These are phyloP conservation scores for Neoitamus cyanurus DNA, from an alignment of 2,888 invertebrate genomes.

Conservation along the genomic window DNA sequence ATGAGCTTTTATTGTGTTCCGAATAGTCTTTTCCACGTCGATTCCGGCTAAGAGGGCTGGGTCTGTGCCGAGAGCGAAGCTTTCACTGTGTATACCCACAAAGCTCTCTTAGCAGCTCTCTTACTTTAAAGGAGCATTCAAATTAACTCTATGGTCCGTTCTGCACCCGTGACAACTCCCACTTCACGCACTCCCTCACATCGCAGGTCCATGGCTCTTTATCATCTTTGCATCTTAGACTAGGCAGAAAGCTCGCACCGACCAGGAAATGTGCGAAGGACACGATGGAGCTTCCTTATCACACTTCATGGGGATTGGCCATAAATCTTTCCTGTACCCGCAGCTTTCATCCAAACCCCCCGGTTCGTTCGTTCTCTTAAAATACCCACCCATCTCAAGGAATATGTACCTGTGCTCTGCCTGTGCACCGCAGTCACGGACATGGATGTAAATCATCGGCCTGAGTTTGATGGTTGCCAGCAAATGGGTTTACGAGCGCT, in stretches of 20 bases:
- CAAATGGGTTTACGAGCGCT: not conserved
- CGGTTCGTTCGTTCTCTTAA: not conserved
- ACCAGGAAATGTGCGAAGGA: not conserved
- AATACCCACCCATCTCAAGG: not conserved
- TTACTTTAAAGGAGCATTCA: not conserved
- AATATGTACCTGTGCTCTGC: too few relatives aligned
- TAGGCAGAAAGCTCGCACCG: not conserved
- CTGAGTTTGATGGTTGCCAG: not conserved
- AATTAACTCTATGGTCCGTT: not conserved
- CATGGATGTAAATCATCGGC: not conserved
- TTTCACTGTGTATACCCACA: not conserved
- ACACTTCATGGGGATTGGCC: not conserved
- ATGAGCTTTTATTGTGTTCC: constrained; percentile 6
- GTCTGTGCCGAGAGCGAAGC: not conserved
- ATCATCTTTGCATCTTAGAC: too few relatives aligned
- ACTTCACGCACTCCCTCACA: not conserved
- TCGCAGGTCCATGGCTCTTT: not conserved
- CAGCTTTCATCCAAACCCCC: not conserved
- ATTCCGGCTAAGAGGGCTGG: not conserved
- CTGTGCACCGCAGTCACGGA: not conserved
- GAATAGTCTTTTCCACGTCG: not conserved
- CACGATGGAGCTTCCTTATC: not conserved
- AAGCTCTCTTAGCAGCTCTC: not conserved
- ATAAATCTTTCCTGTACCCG: not conserved
- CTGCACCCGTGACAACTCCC: not conserved